Evolutionary conservation across 2,113 vertebrate genomes (phyloP), one percentile per base, ranked within the genome.

Genomic region (Naja naja): DNA sequence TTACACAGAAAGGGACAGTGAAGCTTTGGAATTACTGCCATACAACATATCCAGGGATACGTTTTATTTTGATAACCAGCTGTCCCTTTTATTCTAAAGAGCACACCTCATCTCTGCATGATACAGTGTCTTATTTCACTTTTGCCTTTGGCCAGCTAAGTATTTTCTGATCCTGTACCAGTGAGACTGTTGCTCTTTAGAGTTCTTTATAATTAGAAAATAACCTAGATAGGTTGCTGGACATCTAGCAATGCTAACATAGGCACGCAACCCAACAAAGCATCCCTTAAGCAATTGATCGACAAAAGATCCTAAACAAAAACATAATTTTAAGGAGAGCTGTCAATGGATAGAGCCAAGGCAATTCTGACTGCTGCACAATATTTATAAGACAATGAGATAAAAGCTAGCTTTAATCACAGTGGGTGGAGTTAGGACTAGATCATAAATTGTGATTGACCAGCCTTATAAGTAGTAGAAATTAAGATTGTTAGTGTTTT

Each of bases 1-100:
- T 96, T 97, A 98, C 93, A 96, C 93, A 97, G 69, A 12, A 88
- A 95, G 55, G 18, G 16, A 45, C 1, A 8, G 47, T 30, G 56
- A 91, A 93, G 95, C 58, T 93, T 69, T 93, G 92, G 92, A 93
- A 89, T 47, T 74, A 90, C 1, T 81, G 94, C 94, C 93, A 16
- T 93, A 39, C 96, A 94, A 10, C 53, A 97, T 98, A 90, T 95
- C 97, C 47, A 94, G 96, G 96, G 97, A 97, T 97, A 97, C 18
- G 47, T 56, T 49, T 96, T 97, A 97, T 97, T 96, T 94, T 96
- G 96, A 96, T 95, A 95, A 95, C 95, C 97, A 98, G 97, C 97
- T 98, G 98, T 98, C 96, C 95, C 96, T 91, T 34, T 93, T 96
- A 95, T 94, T 96, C 95, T 96, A 95, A 97, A 96, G 94, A 95